Percentiles rank a stretch among this genome's conserved stretches.
phyloP scores from a whole-genome alignment of 92 coral and sea anemone species.

The Heliopora coerulea region DNA sequence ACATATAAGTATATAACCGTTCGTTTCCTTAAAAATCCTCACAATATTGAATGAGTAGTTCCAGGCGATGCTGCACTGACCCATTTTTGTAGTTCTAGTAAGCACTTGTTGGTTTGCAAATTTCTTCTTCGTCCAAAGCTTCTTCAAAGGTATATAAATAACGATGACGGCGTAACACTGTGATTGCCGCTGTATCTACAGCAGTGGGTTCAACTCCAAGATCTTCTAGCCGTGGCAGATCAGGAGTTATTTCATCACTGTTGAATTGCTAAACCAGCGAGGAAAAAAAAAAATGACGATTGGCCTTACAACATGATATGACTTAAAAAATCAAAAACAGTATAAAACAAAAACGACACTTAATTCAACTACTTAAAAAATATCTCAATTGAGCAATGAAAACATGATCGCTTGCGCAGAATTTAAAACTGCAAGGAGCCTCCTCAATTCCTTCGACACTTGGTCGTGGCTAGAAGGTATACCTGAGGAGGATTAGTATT shows the following conservation, averaged over 20 bases:
- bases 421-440: too few species aligned
- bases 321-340: too few species aligned
- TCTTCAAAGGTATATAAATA: slow-evolving; percentile 83
- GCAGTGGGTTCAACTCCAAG: slow-evolving; percentile 82
- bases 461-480: too few species aligned
- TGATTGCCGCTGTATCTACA: slow-evolving; percentile 82
- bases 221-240: slow-evolving; percentile 86
- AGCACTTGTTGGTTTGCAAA: slow-evolving; percentile 80
- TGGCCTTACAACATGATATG: too few species aligned
- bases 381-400: too few species aligned
- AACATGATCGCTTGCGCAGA: too few species aligned
- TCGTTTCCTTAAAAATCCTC: too few species aligned
- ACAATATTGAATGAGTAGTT: not conserved
- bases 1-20: too few species aligned
- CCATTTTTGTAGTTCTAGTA: slow-evolving; percentile 39
- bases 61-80: not conserved
- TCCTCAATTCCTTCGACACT: too few species aligned
- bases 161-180: slow-evolving; percentile 93
- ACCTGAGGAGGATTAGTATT: too few species aligned
- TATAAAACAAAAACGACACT: too few species aligned
- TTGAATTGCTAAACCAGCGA: slow-evolving; percentile 68
- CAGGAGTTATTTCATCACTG: slow-evolving; percentile 69
- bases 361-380: too few species aligned
- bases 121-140: slow-evolving; percentile 85
- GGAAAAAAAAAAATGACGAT: not conserved